Evolutionary conservation across 2,888 invertebrate genomes (phyloP), one percentile per base, ranked within the genome.

Genomic region (Muschampia plurimacula): DNA sequence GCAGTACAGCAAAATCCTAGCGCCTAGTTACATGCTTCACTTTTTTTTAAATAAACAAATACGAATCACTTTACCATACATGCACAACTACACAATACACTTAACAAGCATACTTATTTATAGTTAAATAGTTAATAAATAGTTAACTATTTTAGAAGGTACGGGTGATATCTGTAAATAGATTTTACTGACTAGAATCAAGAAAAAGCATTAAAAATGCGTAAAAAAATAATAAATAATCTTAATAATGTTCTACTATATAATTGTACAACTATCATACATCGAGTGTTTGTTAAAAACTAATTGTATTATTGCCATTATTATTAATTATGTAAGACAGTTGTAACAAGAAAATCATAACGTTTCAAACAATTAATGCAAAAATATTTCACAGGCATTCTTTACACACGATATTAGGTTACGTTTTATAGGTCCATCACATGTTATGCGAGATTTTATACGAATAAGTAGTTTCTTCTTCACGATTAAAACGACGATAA

Each of bases 201-300:
- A 68, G 46, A 63, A 68, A 59, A 66, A 65, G 64, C 71, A 67
- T 68, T 74, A 59, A 69, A 86, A 87, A 87, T 84, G 83, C 82
- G 77, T 85, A 83, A 85, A 83, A 55, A 82, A 84, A 81, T 76
- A 79, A 80, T 74, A 78, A 77, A 79, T 74, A 67, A 73, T 73
- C 70, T 72, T 75, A 79, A 79, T 77, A 77, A 74, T 77, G 75
- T 74, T 72, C 63, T 69, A 78, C 74, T 77, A 39, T 39, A 22
- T 15, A 7, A 32, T 36, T n/a, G 10, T 67, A 83, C 83, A 82
- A 84, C 86, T 84, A 84, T 83, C 86, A 86, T 79, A 85, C 83
- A 86, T 81, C 75, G 77, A 78, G 76, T 80, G 80, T 81, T 77
- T 79, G 62, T 68, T 72, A 62, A 70, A 73, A 74, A 55, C 73